Evolutionary conservation across 2,888 invertebrate genomes (phyloP), one percentile per base, ranked within the genome.

Genomic region (Schrankia costaestrigalis): DNA sequence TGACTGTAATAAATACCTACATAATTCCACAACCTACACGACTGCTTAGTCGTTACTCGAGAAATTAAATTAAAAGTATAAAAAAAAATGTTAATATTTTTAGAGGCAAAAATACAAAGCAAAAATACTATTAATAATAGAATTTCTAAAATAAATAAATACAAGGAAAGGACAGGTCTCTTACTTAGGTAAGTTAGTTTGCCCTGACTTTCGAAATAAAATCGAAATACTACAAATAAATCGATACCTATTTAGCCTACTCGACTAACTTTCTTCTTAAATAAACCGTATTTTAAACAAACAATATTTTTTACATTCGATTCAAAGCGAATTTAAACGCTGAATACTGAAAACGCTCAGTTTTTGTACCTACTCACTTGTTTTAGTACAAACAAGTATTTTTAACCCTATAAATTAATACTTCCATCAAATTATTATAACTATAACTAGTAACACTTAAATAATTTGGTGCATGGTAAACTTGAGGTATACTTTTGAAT

Each of bases 381-480:
- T 62, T 54, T 63, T 62, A 50, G 53, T 48, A 48, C 49, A 38
- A 59, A 63, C 54, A 62, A 62, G 37, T 38, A 35, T 45, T 55
- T 43, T 41, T 49, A 25, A 54, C 43, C 52, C 65, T 53, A 68
- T 66, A 74, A 60, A 61, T 71, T 81, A 83, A 80, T 81, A 78
- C 81, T 84, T 78, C 64, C 65, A 71, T n/a, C n/a, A n/a, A n/a
- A n/a, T n/a, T n/a, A n/a, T n/a, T n/a, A 66, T 56, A 55, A 57
- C 65, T 62, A 64, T 47, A 62, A 60, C 70, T 78, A 78, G 56
- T 78, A 77, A 77, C 66, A 74, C 77, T 78, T 75, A 75, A 71
- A 64, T 61, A 69, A 76, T 87, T 87, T 86, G 85, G 86, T 86
- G 86, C 82, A 62, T 81, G 85, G 86, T 86, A 86, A 87, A 78